These are phyloP conservation scores for Nestor notabilis DNA, from an alignment of 2,113 vertebrate genomes.

Conservation along the genomic window DNA sequence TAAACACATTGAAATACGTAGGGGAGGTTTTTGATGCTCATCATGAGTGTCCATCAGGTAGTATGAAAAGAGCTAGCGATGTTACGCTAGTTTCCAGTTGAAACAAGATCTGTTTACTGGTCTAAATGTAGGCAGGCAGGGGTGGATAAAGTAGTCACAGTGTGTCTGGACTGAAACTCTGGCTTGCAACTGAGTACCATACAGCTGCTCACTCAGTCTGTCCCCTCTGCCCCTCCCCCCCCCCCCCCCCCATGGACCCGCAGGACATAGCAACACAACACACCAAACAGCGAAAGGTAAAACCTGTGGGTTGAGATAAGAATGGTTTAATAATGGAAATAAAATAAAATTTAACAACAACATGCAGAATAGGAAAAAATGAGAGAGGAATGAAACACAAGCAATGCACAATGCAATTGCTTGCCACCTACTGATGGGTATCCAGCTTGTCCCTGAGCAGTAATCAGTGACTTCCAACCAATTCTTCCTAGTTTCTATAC, in stretches of 20 bases:
- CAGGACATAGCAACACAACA: no score
- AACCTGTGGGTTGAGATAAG: background rate
- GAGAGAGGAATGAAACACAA: background rate
- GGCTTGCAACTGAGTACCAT: background rate
- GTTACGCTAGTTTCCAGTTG: background rate
- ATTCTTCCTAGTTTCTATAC: background rate
- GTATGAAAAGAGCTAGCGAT: background rate
- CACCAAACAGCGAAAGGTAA: background rate
- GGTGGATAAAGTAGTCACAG: background rate
- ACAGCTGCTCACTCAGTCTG: background rate
- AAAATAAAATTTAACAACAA: background rate
- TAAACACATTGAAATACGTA: background rate
- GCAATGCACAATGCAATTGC: background rate
- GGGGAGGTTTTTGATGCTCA: background rate
- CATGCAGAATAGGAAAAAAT: background rate
- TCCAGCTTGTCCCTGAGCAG: background rate
- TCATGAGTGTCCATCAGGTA: background rate
- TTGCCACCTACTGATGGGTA: background rate
- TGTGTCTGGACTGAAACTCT: background rate
- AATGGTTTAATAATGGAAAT: background rate
- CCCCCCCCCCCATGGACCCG: background rate
- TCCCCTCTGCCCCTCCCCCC: no score
- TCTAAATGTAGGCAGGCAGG: background rate
- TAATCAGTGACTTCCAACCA: background rate
- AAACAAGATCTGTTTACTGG: background rate